A percentile compares a stretch with the other conserved stretches of the same genome.
Conservation (phyloP, 2,797 vertebrate species). For the Phoeniculus purpureus region DNA sequence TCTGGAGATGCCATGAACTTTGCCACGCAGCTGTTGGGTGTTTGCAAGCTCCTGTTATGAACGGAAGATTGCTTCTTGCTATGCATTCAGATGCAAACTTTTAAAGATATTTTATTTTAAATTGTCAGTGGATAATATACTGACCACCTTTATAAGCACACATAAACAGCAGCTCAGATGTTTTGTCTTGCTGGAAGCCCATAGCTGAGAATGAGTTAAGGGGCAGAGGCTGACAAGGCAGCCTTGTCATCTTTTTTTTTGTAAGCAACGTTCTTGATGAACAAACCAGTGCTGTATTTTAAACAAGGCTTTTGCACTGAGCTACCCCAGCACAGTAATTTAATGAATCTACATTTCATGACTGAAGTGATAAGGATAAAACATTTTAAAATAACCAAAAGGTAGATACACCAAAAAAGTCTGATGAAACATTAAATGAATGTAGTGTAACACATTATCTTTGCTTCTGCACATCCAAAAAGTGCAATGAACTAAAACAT, state of each 20-base stretch:
- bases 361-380: constrained; percentile 83
- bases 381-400: constrained; percentile 84
- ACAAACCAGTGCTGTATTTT: constrained; percentile 62
- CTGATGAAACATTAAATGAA: constrained; percentile 85
- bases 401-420: constrained; percentile 82
- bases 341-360: constrained; percentile 81
- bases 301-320: constrained; percentile 59
- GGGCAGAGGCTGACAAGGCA: constrained; percentile 38
- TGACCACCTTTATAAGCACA: neutral
- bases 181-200: constrained; percentile 31
- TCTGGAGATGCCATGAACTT: neutral
- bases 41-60: neutral
- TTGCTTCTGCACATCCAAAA: constrained; percentile 85
- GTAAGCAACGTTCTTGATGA: constrained; percentile 29
- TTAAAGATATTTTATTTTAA: neutral
- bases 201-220: neutral
- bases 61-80: neutral
- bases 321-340: constrained; percentile 72
- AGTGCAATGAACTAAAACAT: constrained; percentile 86
- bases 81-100: neutral
- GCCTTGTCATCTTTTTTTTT: constrained; percentile 29
- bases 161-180: constrained; percentile 46
- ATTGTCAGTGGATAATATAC: neutral
- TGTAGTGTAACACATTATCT: constrained; percentile 85
- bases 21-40: neutral